Conservation (phyloP, 2,888 invertebrate species). For the Synergus itoensis region DNA sequence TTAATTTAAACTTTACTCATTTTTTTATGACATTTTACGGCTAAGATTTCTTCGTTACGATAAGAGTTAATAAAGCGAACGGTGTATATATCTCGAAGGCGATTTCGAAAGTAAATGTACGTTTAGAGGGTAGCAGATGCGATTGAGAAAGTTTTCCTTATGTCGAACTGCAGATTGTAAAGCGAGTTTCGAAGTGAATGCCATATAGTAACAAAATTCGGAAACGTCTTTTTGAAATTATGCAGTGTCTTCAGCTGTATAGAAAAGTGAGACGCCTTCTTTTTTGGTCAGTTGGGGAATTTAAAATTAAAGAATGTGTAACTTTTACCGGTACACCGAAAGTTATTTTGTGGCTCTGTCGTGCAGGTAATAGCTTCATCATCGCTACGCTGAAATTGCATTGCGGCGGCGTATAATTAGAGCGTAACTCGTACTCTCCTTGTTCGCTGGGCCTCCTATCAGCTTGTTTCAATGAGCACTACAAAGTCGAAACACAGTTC, state of each 20-base stretch:
- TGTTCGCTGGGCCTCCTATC: slow-evolving; percentile 45
- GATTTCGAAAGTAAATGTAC: slow-evolving; percentile 8
- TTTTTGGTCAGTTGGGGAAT: slow-evolving; percentile 15
- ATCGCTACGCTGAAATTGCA: slow-evolving; percentile 61
- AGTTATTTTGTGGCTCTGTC: slow-evolving; percentile 62
- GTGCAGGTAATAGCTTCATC: slow-evolving; percentile 68
- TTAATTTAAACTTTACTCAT: slow-evolving; percentile 37
- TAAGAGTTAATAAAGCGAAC: not conserved
- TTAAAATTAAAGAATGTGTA: slow-evolving; percentile 18
- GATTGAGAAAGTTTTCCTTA: not conserved
- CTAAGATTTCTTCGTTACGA: not conserved
- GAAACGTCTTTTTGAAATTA: slow-evolving; percentile 3
- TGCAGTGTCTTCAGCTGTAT: not conserved
- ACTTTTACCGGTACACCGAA: slow-evolving; percentile 29
- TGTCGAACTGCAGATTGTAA: not conserved
- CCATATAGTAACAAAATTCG: not conserved
- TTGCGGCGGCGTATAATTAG: slow-evolving; percentile 64
- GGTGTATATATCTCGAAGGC: not conserved
- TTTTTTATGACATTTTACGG: slow-evolving; percentile 8
- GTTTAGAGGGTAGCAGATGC: not conserved
- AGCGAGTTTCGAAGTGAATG: not conserved
- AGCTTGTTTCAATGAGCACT: slow-evolving; percentile 6
- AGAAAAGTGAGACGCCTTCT: slow-evolving; percentile 19
- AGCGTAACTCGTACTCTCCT: slow-evolving; percentile 55
- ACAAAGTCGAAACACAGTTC: not conserved